Evolutionary conservation across 2,797 vertebrate genomes (phyloP).

Genomic region (Podarcis lilfordi): DNA sequence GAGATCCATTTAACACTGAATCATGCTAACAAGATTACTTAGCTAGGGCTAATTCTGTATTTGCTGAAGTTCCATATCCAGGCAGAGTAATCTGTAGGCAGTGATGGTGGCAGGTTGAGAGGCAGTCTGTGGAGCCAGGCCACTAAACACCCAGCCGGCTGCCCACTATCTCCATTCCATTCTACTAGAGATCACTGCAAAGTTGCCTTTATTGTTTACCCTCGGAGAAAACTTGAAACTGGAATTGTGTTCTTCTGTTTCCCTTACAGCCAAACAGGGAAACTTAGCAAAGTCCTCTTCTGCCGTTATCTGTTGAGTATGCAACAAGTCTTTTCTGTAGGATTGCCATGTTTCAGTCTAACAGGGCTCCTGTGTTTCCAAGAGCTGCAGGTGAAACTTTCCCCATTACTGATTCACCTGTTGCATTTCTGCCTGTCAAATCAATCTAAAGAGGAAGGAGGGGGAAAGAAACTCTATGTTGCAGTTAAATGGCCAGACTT

Average conservation of each 20-base stretch:
- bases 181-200: constrained; percentile 51
- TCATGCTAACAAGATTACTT: constrained; percentile 73
- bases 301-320: constrained; percentile 72
- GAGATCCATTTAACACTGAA: constrained; percentile 75
- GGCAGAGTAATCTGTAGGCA: constrained; percentile 63
- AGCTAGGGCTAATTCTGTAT: constrained; percentile 67
- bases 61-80: constrained; percentile 69
- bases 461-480: background rate
- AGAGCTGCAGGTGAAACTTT: background rate
- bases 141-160: constrained; percentile 6
- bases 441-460: background rate
- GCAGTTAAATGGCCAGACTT: constrained; percentile 70
- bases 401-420: too few species aligned
- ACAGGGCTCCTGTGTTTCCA: background rate
- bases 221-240: constrained; percentile 59
- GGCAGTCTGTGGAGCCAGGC: constrained; percentile 56
- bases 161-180: background rate
- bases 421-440: background rate
- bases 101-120: constrained; percentile 60
- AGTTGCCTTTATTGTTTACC: constrained; percentile 64
- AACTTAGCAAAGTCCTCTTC: constrained; percentile 71
- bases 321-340: constrained; percentile 57
- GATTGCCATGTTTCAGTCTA: background rate
- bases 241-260: constrained; percentile 69
- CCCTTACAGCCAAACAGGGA: constrained; percentile 65